Base-by-base conservation (phyloP, 2,113 vertebrate genomes). In the Pteruthius melanotis region DNA sequence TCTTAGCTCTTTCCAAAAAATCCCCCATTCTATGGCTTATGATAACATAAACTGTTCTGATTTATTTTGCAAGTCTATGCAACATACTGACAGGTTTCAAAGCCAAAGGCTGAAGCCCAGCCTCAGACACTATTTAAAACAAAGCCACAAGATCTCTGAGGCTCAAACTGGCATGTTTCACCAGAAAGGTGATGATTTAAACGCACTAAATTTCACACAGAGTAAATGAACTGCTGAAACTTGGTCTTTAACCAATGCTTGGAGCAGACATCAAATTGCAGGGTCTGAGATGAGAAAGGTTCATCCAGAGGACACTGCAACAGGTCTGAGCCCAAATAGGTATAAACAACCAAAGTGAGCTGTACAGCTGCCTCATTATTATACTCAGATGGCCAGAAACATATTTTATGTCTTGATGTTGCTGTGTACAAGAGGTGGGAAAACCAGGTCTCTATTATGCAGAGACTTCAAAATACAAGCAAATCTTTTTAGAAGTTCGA, bases 151-250 rank as follows among this genome's bases (percentile, higher is more conserved):
- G 68, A 79, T 69, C 94, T 91, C 71, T 42, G 37, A 97, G 63
- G 80, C 89, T 95, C 77, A 31, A 47, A 94, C 83, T 89, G 83
- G 89, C 90, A 65, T 4, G 14, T 83, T 95, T 81, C 91, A 83
- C 93, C 77, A 84, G 60, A 89, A 92, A 94, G 94, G 94, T 92
- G 96, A 96, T 27, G 93, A 97, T 40, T 91, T 96, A 94, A 97
- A 95, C 79, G 83, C 60, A 39, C 89, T 75, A 60, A 88, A 50
- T 95, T 85, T 96, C 89, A 86, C 90, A 96, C 77, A 78, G 86
- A 83, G 59, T 40, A 94, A 95, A 90, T 63, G 64, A 92, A 92
- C 90, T 94, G 93, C 89, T 59, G 91, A 94, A 97, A 96, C 88
- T 87, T 80, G 83, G 91, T 84, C 84, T 95, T 95, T 49, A 79